Conservation (phyloP, 2,113 vertebrate genomes). For the Calonectris borealis region DNA sequence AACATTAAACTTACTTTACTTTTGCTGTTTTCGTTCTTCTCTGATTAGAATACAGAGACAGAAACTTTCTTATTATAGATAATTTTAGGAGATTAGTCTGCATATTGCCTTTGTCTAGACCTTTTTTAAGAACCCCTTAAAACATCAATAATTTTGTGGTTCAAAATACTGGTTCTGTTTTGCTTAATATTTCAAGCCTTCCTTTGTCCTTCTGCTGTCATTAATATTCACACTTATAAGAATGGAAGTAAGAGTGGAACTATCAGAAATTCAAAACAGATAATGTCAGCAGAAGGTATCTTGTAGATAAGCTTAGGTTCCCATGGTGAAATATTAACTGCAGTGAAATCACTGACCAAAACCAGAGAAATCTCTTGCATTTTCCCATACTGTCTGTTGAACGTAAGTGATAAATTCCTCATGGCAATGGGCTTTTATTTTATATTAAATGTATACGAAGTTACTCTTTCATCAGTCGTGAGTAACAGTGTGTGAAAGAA, state of each 20-base stretch:
- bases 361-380: neutral
- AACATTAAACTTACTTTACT: neutral
- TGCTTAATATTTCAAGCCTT: neutral
- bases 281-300: neutral
- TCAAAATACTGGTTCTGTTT: neutral
- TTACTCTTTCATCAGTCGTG: neutral
- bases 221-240: neutral
- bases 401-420: neutral
- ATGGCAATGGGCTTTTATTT: neutral
- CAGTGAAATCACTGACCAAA: neutral
- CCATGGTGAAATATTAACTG: neutral
- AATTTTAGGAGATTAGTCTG: neutral
- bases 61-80: neutral
- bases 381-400: neutral
- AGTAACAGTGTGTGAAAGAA: neutral
- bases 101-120: neutral
- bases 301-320: neutral
- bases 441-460: neutral
- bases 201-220: neutral
- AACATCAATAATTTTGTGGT: neutral
- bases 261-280: neutral
- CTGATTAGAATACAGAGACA: neutral
- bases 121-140: neutral
- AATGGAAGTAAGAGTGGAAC: neutral
- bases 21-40: neutral